Percentiles rank a stretch among this genome's conserved stretches.
These are phyloP conservation scores for Megalops atlanticus DNA, from an alignment of 2,113 vertebrate genomes.

Conservation along the genomic window DNA sequence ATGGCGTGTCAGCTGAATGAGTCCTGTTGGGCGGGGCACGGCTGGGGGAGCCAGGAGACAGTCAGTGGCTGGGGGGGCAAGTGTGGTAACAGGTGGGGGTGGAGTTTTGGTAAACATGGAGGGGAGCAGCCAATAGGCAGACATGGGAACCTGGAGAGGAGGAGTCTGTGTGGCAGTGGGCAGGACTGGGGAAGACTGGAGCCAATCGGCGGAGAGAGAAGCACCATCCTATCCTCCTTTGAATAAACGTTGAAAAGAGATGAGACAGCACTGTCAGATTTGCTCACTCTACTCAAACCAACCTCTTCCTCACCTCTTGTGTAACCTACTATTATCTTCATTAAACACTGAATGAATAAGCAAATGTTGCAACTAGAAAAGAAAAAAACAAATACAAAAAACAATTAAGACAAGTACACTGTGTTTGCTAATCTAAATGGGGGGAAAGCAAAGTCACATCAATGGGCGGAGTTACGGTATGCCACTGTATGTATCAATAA, in stretches of 20 bases:
- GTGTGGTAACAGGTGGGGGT: background rate
- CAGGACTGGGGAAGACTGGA: slow-evolving; percentile 3
- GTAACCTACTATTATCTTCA: background rate
- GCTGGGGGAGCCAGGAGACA: background rate
- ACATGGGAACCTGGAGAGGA: background rate
- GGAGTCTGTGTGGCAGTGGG: background rate
- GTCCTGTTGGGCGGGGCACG: background rate
- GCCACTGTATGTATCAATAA: too few species aligned
- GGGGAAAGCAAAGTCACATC: too few species aligned
- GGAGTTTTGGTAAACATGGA: slow-evolving; percentile 1
- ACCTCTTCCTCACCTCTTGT: background rate
- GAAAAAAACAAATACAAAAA: too few species aligned
- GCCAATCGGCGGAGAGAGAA: background rate
- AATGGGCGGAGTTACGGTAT: too few species aligned
- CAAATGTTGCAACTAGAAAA: background rate
- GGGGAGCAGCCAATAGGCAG: slow-evolving; percentile 7
- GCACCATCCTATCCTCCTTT: background rate
- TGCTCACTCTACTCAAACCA: background rate
- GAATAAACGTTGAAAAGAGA: background rate
- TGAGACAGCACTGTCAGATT: background rate
- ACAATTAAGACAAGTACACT: too few species aligned
- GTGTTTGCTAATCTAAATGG: too few species aligned
- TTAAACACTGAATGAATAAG: background rate
- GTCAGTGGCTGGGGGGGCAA: background rate
- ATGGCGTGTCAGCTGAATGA: background rate